phyloP scores from a whole-genome alignment of 2,888 invertebrate genomes.

The Calliphora vomitoria region DNA sequence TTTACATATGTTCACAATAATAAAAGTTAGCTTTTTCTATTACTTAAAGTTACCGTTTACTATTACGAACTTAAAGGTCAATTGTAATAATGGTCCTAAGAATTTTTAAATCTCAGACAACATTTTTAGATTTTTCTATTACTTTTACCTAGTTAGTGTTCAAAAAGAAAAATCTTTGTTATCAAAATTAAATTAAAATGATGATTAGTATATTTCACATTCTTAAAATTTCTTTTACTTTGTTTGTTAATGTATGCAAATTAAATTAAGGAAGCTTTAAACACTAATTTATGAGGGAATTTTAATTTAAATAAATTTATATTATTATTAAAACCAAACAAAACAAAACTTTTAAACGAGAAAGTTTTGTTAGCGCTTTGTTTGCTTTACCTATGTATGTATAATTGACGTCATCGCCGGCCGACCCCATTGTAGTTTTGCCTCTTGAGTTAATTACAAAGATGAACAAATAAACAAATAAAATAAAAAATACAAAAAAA shows the following conservation, averaged over 20 bases:
- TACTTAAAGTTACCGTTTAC: too few species aligned
- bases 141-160: too few species aligned
- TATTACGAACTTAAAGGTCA: too few species aligned
- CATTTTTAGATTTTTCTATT: too few species aligned
- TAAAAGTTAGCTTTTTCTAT: too few species aligned
- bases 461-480: constrained; percentile 21
- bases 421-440: constrained; percentile 40
- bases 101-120: too few species aligned
- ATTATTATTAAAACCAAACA: constrained; percentile 10
- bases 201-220: too few species aligned
- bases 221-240: background rate
- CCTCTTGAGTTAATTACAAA: constrained; percentile 30
- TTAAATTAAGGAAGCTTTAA: constrained; percentile 33
- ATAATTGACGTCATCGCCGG: constrained; percentile 60
- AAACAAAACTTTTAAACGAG: background rate
- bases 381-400: background rate
- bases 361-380: constrained; percentile 30
- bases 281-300: constrained; percentile 33
- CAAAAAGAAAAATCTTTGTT: too few species aligned
- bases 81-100: too few species aligned
- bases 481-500: background rate
- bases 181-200: too few species aligned
- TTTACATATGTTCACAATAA: too few species aligned
- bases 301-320: constrained; percentile 15
- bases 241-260: constrained; percentile 34